Base-by-base conservation (phyloP, 2,797 vertebrate genomes). In the Sylvia borin region DNA sequence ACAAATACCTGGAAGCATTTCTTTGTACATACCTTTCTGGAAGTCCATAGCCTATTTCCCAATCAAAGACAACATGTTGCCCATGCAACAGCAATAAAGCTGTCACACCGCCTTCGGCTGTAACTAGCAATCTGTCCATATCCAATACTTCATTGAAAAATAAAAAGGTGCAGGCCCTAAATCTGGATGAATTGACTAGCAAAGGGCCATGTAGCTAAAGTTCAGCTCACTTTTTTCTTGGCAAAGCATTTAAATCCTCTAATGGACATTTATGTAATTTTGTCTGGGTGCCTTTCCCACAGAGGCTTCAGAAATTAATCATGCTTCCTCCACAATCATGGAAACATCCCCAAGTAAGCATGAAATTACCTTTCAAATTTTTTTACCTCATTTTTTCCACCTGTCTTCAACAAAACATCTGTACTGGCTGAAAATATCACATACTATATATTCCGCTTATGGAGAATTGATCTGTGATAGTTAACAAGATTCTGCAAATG, bases 11-110 rank as follows among this genome's bases (percentile, higher is more conserved):
- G 50, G 60, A 90, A 73, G 62, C 15, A 32, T 60, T 83, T 74
- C 25, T 88, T 83, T 72, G 31, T 38, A 64, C 54, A 32, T 66
- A 80, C 73, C 70, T 94, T 83, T 88, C 87, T 62, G 24, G 53
- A 91, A 71, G 43, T 75, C 57, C 86, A 71, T 64, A 74, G 57
- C 24, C 57, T 72, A 61, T 95, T 93, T 95, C 72, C 75, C 89
- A 92, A 22, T 53, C 54, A 54, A 76, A 89, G 67, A 58, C 45
- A 95, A 71, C 40, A 85, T 2, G 50, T 25, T 91, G 77, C 72
- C 87, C 82, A 26, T 91, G 62, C 72, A 85, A 85, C 43, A 86
- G 51, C 94, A 94, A 90, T 93, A 96, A 95, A 95, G 65, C 66
- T 92, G 84, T 88, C 81, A 83, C 31, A 47, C n/a, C 0, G 0